Base-by-base conservation (phyloP, 2,888 invertebrate genomes). In the Acrocyrtus sp. region DNA sequence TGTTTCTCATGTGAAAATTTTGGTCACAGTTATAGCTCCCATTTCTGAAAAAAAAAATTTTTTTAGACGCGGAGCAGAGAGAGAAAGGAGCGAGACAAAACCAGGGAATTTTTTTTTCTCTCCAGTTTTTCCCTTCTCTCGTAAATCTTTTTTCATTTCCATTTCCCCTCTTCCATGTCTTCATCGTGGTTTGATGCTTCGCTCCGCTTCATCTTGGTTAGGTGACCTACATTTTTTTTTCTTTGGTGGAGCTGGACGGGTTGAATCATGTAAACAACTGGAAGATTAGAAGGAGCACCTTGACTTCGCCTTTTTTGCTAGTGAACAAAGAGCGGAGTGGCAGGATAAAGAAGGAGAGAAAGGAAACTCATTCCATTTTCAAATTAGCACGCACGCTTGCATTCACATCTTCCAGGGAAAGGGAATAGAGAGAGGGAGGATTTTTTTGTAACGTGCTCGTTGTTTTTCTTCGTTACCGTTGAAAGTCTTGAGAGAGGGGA, bases 141-240 rank as follows among this genome's bases (percentile, higher is more conserved):
- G 45, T 57, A 66, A 66, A 66, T 67, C 67, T 67, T 58, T 62
- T 61, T 67, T 58, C 48, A 51, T 58, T 67, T 67, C 67, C n/a
- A 12, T n/a, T 24, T 24, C 26, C 5, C 34, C 34, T 8, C 34
- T 34, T 34, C 34, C 34, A n/a, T n/a, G n/a, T 58, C 26, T 29
- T 45, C 27, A 27, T 58, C 58, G 47, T n/a, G n/a, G n/a, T n/a
- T n/a, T n/a, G n/a, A n/a, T n/a, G n/a, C n/a, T n/a, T n/a, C n/a
- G n/a, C n/a, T n/a, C 34, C 34, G 34, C 34, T 34, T 34, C 34
- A n/a, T 34, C 12, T 34, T 34, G 34, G 34, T 34, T 34, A 41
- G 4, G 3, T 63, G 63, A 53, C 63, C 63, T 63, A 63, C 53
- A 63, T 63, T 39, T 19, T 50, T n/a, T n/a, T n/a, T n/a, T n/a